phyloP scores from a whole-genome alignment of 2,888 invertebrate genomes.

The Acleris sparsana region DNA sequence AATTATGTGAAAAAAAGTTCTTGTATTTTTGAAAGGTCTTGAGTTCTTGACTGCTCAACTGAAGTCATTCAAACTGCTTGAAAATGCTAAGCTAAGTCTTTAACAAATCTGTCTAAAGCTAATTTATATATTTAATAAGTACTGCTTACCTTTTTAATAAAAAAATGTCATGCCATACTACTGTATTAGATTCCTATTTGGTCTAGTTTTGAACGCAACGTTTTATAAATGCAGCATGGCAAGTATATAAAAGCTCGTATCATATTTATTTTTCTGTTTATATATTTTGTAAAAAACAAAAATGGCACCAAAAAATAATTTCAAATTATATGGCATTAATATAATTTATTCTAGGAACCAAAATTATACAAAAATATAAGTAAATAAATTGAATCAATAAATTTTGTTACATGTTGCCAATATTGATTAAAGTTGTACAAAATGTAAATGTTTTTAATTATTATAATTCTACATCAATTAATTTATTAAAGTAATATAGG shows the following conservation, averaged over 20 bases:
- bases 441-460: no score
- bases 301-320: constrained; percentile 34
- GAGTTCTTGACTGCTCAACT: constrained; percentile 6
- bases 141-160: constrained; percentile 30
- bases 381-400: neutral
- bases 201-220: constrained; percentile 37
- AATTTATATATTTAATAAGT: constrained; percentile 1
- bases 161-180: constrained; percentile 41
- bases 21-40: neutral
- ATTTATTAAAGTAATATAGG: no score
- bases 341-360: constrained; percentile 16
- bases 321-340: constrained; percentile 29
- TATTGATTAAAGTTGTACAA: no score
- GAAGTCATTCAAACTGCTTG: neutral
- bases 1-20: constrained; percentile 20
- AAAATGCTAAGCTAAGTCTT: constrained; percentile 9
- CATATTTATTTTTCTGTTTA: constrained; percentile 2
- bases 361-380: neutral
- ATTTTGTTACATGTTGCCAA: no score
- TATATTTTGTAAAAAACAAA: constrained; percentile 19
- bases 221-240: constrained; percentile 25
- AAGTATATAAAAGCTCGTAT: constrained; percentile 13
- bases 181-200: constrained; percentile 37
- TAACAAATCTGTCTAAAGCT: constrained; percentile 15
- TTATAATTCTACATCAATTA: no score